Conservation (phyloP, 2,888 invertebrate species). For the Polyploca ridens region DNA sequence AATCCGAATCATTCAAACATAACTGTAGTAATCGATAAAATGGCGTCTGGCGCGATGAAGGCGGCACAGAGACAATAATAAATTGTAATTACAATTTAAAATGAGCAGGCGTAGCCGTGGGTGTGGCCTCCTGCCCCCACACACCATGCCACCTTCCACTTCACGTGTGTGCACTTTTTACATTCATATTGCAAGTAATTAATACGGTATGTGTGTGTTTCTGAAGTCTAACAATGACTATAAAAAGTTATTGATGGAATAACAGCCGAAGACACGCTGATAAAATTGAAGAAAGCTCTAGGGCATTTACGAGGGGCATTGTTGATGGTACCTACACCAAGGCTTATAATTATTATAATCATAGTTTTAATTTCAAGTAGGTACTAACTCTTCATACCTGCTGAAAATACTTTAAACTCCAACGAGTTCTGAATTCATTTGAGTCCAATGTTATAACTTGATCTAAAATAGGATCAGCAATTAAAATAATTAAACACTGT, state of each 20-base stretch:
- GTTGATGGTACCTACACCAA: neutral
- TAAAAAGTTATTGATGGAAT: constrained; percentile 4
- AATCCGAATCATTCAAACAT: constrained; percentile 43
- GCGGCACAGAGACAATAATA: constrained; percentile 84
- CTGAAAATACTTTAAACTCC: too few relatives aligned
- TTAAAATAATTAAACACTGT: too few relatives aligned
- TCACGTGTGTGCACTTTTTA: constrained; percentile 76
- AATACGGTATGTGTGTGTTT: constrained; percentile 49
- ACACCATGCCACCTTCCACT: constrained; percentile 63
- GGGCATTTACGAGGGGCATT: neutral
- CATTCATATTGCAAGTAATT: constrained; percentile 66
- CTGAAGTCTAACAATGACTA: constrained; percentile 16
- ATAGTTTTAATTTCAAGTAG: too few relatives aligned
- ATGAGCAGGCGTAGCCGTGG: constrained; percentile 82
- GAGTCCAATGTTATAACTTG: too few relatives aligned
- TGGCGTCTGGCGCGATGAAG: constrained; percentile 77
- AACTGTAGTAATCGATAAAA: constrained; percentile 73
- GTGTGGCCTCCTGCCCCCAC: constrained; percentile 75
- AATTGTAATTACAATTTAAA: constrained; percentile 85
- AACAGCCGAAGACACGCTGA: neutral
- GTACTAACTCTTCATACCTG: too few relatives aligned
- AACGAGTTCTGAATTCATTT: too few relatives aligned
- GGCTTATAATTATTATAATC: too few relatives aligned
- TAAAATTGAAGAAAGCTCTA: neutral
- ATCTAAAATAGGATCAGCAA: too few relatives aligned